Percentiles rank a stretch among this genome's conserved stretches.
Evolutionary conservation across 2,113 vertebrate species (phyloP).

Genomic region (Ammospiza nelsoni): DNA sequence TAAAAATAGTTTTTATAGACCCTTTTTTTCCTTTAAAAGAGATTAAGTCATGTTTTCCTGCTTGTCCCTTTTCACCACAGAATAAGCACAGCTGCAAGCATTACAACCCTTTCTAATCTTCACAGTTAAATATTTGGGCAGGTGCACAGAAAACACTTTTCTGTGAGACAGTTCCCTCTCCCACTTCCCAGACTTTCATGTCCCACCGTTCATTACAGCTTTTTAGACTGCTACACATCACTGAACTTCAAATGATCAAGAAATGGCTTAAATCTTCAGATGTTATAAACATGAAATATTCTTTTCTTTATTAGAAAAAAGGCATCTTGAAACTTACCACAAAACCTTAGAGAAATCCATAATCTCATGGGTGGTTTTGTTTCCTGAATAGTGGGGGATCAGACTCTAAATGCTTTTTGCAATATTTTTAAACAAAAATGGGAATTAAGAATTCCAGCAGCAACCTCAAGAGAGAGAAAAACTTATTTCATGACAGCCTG

Average conservation of each 20-base stretch:
- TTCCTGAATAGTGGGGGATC: background rate
- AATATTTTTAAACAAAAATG: background rate
- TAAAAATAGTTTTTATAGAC: background rate
- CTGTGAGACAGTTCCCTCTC: background rate
- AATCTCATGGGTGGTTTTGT: fast-evolving
- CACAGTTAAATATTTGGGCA: background rate
- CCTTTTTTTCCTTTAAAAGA: background rate
- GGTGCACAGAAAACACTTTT: background rate
- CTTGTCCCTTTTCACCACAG: background rate
- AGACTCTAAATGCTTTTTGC: background rate
- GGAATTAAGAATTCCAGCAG: background rate
- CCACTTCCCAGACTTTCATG: background rate
- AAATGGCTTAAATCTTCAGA: background rate
- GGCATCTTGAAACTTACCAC: background rate
- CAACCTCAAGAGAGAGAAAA: background rate
- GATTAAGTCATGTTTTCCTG: background rate
- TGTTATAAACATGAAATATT: background rate
- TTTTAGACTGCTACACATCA: background rate
- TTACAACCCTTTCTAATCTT: background rate
- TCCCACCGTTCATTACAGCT: background rate
- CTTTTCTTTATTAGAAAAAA: background rate
- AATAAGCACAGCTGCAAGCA: background rate
- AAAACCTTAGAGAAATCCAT: background rate
- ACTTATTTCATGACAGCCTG: background rate
- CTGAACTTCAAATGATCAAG: background rate